Evolutionary conservation across 2,797 vertebrate species (phyloP).

Genomic region (Clarias laeviceps): DNA sequence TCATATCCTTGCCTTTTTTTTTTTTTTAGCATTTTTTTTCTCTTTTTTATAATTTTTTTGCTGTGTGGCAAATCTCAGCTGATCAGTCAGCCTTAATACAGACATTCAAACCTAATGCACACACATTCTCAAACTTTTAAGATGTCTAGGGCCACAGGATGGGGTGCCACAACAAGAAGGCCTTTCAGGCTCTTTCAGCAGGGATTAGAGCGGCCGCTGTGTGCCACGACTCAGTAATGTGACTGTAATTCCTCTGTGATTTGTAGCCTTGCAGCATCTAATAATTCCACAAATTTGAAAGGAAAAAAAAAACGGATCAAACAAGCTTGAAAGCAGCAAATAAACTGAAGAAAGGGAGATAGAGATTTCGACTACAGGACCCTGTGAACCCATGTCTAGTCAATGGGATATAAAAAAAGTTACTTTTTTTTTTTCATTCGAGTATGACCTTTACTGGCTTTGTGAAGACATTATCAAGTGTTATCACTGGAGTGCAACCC

Average conservation of each 20-base stretch:
- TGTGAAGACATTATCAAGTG: neutral
- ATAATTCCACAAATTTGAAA: conserved; percentile 65
- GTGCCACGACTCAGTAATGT: conserved; percentile 68
- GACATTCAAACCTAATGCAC: conserved; percentile 31
- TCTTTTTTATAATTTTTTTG: conserved; percentile 12
- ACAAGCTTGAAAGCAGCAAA: conserved; percentile 24
- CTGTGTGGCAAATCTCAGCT: neutral
- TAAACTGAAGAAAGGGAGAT: neutral
- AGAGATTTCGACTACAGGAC: neutral
- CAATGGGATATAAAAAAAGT: neutral
- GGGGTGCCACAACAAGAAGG: conserved; percentile 63
- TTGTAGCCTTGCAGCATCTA: conserved; percentile 66
- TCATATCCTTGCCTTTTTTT: conserved; percentile 31
- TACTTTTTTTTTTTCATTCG: neutral
- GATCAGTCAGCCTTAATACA: conserved; percentile 14
- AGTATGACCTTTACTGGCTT: neutral
- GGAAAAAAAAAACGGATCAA: neutral
- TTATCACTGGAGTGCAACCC: neutral
- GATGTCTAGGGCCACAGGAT: conserved; percentile 24
- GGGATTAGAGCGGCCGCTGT: conserved; percentile 67
- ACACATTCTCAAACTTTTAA: conserved; percentile 5
- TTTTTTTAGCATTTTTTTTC: neutral
- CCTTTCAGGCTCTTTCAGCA: conserved; percentile 70
- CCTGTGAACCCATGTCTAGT: neutral
- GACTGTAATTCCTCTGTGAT: conserved; percentile 67